Conservation (phyloP, 2,113 vertebrate genomes). For the Cacatua alba region DNA sequence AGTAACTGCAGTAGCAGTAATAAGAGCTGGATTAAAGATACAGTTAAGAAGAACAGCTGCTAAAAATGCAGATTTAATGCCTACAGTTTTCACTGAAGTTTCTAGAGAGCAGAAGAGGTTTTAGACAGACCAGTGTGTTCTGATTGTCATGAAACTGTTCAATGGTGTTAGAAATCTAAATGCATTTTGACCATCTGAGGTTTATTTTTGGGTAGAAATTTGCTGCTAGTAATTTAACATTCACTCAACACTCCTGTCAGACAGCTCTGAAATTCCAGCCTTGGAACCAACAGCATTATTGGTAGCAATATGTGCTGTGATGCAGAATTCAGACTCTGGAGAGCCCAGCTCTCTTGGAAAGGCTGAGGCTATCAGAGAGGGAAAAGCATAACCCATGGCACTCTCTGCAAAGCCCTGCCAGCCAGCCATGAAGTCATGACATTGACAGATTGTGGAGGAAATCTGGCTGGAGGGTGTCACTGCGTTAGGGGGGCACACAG, state of each 20-base stretch:
- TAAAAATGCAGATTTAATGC: conserved; percentile 41
- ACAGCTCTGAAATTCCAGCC: conserved; percentile 5
- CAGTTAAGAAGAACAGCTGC: conserved; percentile 26
- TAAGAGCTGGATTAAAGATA: conserved; percentile 12
- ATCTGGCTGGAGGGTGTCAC: background rate
- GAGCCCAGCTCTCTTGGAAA: background rate
- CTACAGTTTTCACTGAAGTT: conserved; percentile 12
- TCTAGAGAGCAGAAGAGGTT: conserved; percentile 43
- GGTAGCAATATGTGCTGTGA: background rate
- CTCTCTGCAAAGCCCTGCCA: background rate
- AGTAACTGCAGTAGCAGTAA: conserved; percentile 55
- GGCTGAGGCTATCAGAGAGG: background rate
- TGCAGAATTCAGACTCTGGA: background rate
- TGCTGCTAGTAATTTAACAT: conserved; percentile 38
- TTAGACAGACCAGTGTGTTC: conserved; percentile 13
- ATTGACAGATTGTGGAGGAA: background rate
- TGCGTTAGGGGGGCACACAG: background rate
- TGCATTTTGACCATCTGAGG: conserved; percentile 22
- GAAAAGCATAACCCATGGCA: background rate
- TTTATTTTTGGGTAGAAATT: conserved; percentile 15
- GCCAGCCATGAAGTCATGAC: background rate
- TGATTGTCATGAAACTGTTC: conserved; percentile 27
- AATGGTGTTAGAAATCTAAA: conserved; percentile 12
- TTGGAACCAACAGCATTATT: background rate
- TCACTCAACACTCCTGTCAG: conserved; percentile 22